phyloP scores from a whole-genome alignment of 2,113 vertebrate species.

The Hemicordylus capensis region DNA sequence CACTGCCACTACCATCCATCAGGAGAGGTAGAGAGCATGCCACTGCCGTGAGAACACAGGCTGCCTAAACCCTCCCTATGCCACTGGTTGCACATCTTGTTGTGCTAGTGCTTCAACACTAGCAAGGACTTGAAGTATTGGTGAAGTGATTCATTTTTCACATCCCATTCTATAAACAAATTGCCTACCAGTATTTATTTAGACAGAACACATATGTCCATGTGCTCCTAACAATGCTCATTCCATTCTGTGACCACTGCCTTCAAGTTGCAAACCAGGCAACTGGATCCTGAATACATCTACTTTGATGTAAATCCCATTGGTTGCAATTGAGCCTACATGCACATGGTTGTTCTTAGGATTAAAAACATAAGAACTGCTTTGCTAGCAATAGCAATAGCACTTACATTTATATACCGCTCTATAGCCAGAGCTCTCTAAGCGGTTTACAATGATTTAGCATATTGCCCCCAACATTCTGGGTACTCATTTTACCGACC shows the following conservation, averaged over 20 bases:
- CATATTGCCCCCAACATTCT: no score
- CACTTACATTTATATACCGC: no score
- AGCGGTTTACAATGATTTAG: no score
- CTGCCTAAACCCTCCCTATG: no score
- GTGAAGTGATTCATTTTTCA: background rate
- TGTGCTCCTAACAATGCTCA: background rate
- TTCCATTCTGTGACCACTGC: background rate
- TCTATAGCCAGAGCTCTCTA: no score
- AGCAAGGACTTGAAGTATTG: background rate
- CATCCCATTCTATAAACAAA: background rate
- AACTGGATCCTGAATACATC: background rate
- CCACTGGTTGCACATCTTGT: no score
- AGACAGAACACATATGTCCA: background rate
- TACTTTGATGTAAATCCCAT: background rate
- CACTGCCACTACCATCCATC: no score
- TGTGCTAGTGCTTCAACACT: no score
- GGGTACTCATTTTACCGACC: no score
- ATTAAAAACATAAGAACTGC: background rate
- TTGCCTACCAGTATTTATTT: background rate
- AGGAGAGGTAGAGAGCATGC: no score
- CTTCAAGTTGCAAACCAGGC: background rate
- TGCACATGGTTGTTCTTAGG: background rate
- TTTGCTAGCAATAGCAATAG: no score
- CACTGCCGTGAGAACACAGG: no score
- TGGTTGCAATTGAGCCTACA: background rate